A percentile compares a stretch with the other conserved stretches of the same genome.
Conservation (phyloP, 2,113 vertebrate species). For the Bambusicola thoracicus region DNA sequence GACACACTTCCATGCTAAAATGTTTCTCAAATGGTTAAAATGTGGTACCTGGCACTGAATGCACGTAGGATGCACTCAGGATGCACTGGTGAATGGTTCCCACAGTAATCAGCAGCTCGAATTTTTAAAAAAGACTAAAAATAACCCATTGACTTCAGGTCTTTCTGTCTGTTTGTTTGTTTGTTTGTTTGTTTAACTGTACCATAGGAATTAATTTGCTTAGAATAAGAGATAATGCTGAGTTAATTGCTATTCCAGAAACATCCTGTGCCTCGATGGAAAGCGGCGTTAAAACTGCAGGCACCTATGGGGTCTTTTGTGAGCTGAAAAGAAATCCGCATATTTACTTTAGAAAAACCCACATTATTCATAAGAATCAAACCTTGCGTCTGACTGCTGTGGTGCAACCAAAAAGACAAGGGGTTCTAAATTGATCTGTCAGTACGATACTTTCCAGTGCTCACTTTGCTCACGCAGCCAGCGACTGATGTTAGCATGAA, state of each 20-base stretch:
- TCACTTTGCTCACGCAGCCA: slow-evolving; percentile 43
- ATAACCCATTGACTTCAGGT: background rate
- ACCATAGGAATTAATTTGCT: slow-evolving; percentile 39
- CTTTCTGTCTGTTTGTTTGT: background rate
- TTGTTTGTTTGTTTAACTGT: slow-evolving; percentile 5
- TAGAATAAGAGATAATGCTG: slow-evolving; percentile 1
- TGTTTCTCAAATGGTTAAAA: slow-evolving; percentile 47
- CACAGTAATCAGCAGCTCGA: slow-evolving; percentile 5
- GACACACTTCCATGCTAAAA: background rate
- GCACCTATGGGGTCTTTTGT: background rate
- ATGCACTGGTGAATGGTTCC: background rate
- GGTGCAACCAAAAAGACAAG: slow-evolving; percentile 45
- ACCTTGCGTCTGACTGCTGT: slow-evolving; percentile 6
- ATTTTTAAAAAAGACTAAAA: background rate
- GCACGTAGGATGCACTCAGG: background rate
- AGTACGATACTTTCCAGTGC: slow-evolving; percentile 27
- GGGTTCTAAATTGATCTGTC: slow-evolving; percentile 65
- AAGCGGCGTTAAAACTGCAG: slow-evolving; percentile 4
- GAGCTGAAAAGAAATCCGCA: slow-evolving; percentile 22
- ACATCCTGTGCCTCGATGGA: background rate
- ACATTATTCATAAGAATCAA: slow-evolving; percentile 55
- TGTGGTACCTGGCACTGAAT: background rate
- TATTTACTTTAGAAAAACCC: slow-evolving; percentile 43
- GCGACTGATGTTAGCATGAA: slow-evolving; percentile 58
- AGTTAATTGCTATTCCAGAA: slow-evolving; percentile 52